Evolutionary conservation across 2,113 vertebrate species (phyloP).

Genomic region (Halcyon senegalensis): DNA sequence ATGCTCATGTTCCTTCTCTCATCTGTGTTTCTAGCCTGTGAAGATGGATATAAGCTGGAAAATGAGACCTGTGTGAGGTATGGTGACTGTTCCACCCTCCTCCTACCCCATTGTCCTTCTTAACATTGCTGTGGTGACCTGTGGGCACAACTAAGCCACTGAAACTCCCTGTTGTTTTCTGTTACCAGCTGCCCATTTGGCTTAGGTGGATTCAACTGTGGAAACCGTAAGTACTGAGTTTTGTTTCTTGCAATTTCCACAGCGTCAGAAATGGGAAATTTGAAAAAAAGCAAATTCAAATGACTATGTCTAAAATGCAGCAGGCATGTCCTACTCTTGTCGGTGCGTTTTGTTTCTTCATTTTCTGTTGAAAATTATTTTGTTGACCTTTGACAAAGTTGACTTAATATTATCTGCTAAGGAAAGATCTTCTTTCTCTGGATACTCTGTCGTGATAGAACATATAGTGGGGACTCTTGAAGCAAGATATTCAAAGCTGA

Average conservation of each 20-base stretch:
- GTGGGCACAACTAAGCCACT: background rate
- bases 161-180: slow-evolving; percentile 50
- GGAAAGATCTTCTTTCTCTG: background rate
- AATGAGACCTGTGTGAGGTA: slow-evolving; percentile 92
- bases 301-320: background rate
- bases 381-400: background rate
- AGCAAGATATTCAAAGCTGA: background rate
- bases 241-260: background rate
- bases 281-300: background rate
- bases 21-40: slow-evolving; percentile 82
- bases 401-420: background rate
- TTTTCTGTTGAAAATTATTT: background rate
- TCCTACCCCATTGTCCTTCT: background rate
- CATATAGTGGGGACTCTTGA: background rate
- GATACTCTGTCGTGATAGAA: background rate
- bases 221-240: slow-evolving; percentile 86
- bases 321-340: fast-evolving
- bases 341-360: background rate
- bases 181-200: slow-evolving; percentile 91
- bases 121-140: background rate
- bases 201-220: slow-evolving; percentile 97
- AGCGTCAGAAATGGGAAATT: background rate
- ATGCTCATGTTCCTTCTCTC: slow-evolving; percentile 36
- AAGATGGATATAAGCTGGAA: slow-evolving; percentile 90
- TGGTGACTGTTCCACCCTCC: slow-evolving; percentile 28